These are phyloP conservation scores for Protophormia terraenovae DNA, from an alignment of 2,888 invertebrate species.

Conservation along the genomic window DNA sequence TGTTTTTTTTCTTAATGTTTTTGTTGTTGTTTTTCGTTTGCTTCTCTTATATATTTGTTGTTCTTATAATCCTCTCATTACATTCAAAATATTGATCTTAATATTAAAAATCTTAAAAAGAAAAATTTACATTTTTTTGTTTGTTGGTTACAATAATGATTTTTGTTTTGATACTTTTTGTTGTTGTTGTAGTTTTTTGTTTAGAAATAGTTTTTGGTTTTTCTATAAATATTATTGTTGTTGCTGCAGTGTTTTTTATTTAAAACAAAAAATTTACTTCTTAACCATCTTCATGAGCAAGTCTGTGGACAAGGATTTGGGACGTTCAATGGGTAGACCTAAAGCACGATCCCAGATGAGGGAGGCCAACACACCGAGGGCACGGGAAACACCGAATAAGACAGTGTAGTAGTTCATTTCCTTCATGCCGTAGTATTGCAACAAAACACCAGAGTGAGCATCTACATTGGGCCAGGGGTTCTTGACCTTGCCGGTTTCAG, in stretches of 20 bases:
- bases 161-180: slow-evolving; percentile 47
- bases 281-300: slow-evolving; percentile 81
- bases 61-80: slow-evolving; percentile 51
- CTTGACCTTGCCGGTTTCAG: slow-evolving; percentile 92
- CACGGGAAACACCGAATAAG: slow-evolving; percentile 93
- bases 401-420: slow-evolving; percentile 97
- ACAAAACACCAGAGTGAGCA: slow-evolving; percentile 92
- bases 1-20: slow-evolving; percentile 23
- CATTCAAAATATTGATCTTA: slow-evolving; percentile 48
- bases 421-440: slow-evolving; percentile 92
- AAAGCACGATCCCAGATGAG: slow-evolving; percentile 92
- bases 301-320: slow-evolving; percentile 89
- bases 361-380: slow-evolving; percentile 90
- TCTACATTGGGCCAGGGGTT: slow-evolving; percentile 98
- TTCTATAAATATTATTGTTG: slow-evolving; percentile 40
- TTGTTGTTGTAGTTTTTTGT: slow-evolving; percentile 17
- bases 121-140: background rate
- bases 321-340: slow-evolving; percentile 91
- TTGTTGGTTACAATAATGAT: slow-evolving; percentile 10
- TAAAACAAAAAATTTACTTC: slow-evolving; percentile 74
- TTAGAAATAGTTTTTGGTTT: slow-evolving; percentile 66
- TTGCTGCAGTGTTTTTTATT: slow-evolving; percentile 1
- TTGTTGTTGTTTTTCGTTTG: slow-evolving; percentile 20
- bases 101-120: slow-evolving; percentile 31
- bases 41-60: background rate